Evolutionary conservation across 2,888 invertebrate genomes (phyloP), one percentile per base, ranked within the genome.

Genomic region (Helobdella robusta): DNA sequence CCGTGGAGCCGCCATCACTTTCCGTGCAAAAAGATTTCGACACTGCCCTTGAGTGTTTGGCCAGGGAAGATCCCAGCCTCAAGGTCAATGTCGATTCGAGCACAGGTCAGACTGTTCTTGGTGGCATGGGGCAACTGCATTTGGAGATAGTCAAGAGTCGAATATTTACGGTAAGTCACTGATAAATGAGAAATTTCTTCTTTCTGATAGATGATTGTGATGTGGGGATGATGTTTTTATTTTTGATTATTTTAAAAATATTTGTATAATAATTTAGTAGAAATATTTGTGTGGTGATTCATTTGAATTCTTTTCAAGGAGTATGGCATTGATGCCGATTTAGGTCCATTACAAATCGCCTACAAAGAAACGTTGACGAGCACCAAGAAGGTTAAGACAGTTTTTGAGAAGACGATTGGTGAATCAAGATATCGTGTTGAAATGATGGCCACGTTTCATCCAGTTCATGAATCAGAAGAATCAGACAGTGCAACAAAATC

Each of bases 51-150:
- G 82, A 80, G 3, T 86, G 90, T 76, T 80, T 97, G 62, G 85
- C 86, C 76, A 82, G 89, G 20, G 95, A 95, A 80, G 95, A 95
- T 82, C 95, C 97, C 2, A 78, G 77, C 58, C 63, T 72, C n/a
- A 63, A 86, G 70, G 89, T 93, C 6, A 36, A 23, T 2, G 81
- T 84, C 18, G 87, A 92, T 75, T 77, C 83, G 1, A 89, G 90
- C 68, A 89, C 89, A 0, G 90, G 89, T 0, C 93, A 95, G 82
- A 88, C 88, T 0, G 86, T 93, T 25, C 66, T 77, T 77, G 71
- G 66, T 75, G 91, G 95, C 18, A 97, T 97, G 97, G 98, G 98
- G 0, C 95, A 98, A 79, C 83, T 98, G 1, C 98, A 99, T 77
- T 82, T 98, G 68, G 95, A 98, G 65, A 76, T 95, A 67, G 87